A percentile compares a stretch with the other conserved stretches of the same genome.
Conservation (phyloP, 2,888 invertebrate genomes). For the Dolomedes plantarius region DNA sequence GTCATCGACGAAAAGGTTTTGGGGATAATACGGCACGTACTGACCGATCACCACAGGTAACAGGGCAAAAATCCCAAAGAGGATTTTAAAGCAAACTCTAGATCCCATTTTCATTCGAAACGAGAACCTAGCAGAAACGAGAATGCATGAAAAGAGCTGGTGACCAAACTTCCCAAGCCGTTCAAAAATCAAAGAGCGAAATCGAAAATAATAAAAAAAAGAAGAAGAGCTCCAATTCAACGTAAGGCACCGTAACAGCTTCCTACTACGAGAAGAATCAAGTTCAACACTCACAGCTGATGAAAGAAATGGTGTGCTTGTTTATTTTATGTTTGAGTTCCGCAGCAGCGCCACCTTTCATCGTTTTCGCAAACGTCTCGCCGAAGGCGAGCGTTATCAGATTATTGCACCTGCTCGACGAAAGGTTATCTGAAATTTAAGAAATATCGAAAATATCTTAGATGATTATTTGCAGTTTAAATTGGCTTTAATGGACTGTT, state of each 20-base stretch:
- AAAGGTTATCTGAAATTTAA: neutral
- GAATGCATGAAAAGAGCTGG: too few species aligned
- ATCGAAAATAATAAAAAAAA: neutral
- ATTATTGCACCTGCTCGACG: neutral
- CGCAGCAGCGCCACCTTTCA: conserved; percentile 49
- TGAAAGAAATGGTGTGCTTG: conserved; percentile 28
- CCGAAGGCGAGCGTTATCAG: neutral
- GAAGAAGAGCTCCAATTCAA: too few species aligned
- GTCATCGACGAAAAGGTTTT: conserved; percentile 8
- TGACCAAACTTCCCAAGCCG: neutral
- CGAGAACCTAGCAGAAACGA: neutral
- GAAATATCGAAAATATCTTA: neutral
- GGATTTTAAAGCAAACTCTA: neutral
- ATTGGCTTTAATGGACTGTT: neutral
- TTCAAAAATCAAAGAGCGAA: neutral
- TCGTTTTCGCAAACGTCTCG: neutral
- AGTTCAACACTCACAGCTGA: conserved; percentile 1
- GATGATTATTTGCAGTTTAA: neutral
- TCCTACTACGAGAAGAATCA: neutral
- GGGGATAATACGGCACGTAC: conserved; percentile 9
- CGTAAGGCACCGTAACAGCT: neutral
- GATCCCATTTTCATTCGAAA: neutral
- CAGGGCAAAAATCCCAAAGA: neutral
- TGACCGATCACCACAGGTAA: neutral
- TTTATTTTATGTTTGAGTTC: conserved; percentile 40